Evolutionary conservation across 1,140 invertebrate species (phyloP).

Genomic region (Drosophila gunungcola): DNA sequence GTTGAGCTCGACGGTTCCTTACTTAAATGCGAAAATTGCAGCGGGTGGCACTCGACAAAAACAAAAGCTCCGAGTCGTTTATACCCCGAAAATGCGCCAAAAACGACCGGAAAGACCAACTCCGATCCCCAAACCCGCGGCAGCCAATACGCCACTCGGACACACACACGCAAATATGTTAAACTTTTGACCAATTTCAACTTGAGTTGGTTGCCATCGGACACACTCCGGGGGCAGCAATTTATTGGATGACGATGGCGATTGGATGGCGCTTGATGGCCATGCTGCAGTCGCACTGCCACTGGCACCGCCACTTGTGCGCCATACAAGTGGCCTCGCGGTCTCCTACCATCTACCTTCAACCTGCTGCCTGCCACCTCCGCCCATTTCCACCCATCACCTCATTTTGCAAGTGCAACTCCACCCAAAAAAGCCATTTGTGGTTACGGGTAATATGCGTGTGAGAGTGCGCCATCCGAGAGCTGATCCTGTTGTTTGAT

Average conservation of each 20-base stretch:
- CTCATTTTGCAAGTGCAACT: conserved; percentile 4
- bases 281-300: conserved; percentile 38
- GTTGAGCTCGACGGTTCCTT: not conserved
- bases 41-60: conserved; percentile 13
- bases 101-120: conserved; percentile 49
- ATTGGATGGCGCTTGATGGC: conserved; percentile 55
- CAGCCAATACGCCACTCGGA: conserved; percentile 26
- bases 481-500: conserved; percentile 1
- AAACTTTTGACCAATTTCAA: conserved; percentile 83
- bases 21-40: conserved; percentile 7
- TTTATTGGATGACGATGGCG: conserved; percentile 81
- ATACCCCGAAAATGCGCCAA: conserved; percentile 68
- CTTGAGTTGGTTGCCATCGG: conserved; percentile 65
- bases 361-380: not conserved
- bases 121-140: not conserved
- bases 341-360: conserved; percentile 39
- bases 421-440: conserved; percentile 39
- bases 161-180: conserved; percentile 79
- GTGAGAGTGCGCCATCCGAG: conserved; percentile 6
- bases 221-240: conserved; percentile 52
- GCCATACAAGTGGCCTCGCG: conserved; percentile 71
- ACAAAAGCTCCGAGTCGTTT: conserved; percentile 46
- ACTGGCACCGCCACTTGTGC: conserved; percentile 43
- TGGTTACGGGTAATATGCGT: conserved; percentile 54
- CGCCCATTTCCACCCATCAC: not conserved